These are phyloP conservation scores for Dryocosmus kuriphilus DNA, from an alignment of 2,888 invertebrate genomes.

Conservation along the genomic window DNA sequence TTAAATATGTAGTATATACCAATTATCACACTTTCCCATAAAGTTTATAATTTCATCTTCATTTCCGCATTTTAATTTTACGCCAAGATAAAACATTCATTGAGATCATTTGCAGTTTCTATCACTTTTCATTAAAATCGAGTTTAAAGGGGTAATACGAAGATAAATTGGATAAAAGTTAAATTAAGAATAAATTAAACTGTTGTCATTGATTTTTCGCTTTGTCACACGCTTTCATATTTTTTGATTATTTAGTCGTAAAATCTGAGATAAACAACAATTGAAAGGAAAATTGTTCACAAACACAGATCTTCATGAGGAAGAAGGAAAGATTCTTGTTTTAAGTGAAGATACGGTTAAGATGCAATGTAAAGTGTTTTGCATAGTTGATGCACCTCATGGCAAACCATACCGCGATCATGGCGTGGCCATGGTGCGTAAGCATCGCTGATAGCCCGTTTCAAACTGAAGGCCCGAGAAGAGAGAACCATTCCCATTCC, in stretches of 20 bases:
- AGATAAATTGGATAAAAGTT: neutral
- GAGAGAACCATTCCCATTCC: conserved; percentile 70
- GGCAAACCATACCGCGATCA: conserved; percentile 61
- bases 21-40: neutral
- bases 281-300: neutral
- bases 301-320: neutral
- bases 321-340: conserved; percentile 4
- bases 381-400: conserved; percentile 54
- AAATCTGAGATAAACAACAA: neutral
- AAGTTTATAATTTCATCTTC: neutral
- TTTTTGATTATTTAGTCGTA: neutral
- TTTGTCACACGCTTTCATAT: neutral
- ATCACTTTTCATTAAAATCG: neutral
- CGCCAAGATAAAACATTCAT: neutral
- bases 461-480: conserved; percentile 70
- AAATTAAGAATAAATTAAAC: neutral
- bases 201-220: neutral
- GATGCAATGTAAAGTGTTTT: neutral
- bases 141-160: neutral
- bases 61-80: too few relatives aligned
- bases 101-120: neutral
- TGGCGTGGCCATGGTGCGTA: conserved; percentile 72
- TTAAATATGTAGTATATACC: neutral
- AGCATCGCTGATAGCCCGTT: conserved; percentile 75
- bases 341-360: neutral